Percentiles rank a stretch among this genome's conserved stretches.
These are phyloP conservation scores for Chloropsis hardwickii DNA, from an alignment of 2,113 vertebrate genomes.

Conservation along the genomic window DNA sequence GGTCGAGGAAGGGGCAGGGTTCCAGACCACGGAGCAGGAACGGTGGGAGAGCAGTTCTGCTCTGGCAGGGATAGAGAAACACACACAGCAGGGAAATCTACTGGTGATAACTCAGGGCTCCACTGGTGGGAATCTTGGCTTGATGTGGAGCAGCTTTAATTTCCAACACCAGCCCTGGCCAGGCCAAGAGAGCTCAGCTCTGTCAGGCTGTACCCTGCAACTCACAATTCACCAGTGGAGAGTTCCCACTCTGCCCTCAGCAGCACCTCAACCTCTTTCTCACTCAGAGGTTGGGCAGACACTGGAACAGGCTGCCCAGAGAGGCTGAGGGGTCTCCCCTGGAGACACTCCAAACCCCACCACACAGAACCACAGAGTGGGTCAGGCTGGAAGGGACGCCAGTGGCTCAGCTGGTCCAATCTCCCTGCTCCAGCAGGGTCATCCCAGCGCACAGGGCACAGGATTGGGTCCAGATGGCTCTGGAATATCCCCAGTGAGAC, in stretches of 20 bases:
- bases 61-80: not conserved
- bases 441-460: not conserved
- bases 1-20: not conserved
- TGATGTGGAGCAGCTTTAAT: not conserved
- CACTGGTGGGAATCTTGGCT: not conserved
- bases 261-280: not conserved
- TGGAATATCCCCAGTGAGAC: not conserved
- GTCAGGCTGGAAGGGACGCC: not conserved
- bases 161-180: not conserved
- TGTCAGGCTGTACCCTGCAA: not conserved
- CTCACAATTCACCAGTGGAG: not conserved
- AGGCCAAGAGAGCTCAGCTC: not conserved
- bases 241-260: not conserved
- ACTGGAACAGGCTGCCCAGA: not conserved
- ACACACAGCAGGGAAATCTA: not conserved
- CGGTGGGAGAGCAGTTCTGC: not conserved
- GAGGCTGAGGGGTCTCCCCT: not conserved
- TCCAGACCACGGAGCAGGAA: not conserved
- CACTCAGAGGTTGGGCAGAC: not conserved
- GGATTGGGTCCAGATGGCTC: not conserved
- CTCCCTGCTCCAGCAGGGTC: not conserved
- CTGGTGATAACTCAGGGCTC: not conserved
- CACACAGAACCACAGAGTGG: not conserved
- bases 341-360: not conserved
- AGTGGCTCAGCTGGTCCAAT: not conserved